Evolutionary conservation across 2,797 vertebrate genomes (phyloP).

Genomic region (Leucoraja ocellata): DNA sequence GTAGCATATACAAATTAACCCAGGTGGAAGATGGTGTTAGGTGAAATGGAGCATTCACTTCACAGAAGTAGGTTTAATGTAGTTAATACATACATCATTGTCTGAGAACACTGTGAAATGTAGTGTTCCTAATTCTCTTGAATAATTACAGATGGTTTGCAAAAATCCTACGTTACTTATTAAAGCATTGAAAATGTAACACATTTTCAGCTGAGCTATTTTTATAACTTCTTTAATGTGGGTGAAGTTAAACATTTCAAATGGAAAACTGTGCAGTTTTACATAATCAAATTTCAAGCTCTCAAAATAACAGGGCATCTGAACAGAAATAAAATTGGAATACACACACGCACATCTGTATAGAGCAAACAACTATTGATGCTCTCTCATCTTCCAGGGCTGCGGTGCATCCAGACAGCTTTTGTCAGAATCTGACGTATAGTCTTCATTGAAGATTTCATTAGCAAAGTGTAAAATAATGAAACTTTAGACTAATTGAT

Average conservation of each 20-base stretch:
- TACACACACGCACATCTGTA: not conserved
- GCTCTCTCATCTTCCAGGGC: not conserved
- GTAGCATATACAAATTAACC: not conserved
- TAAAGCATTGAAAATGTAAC: not conserved
- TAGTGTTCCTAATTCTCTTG: not conserved
- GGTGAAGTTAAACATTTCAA: not conserved
- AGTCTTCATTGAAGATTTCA: not conserved
- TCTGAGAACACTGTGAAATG: slow-evolving; percentile 5
- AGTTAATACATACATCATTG: not conserved
- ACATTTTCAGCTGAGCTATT: not conserved
- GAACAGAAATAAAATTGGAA: not conserved
- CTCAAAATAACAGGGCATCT: not conserved
- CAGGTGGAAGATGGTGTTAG: not conserved
- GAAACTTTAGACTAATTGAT: slow-evolving; percentile 13
- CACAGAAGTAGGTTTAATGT: not conserved
- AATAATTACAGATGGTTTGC: not conserved
- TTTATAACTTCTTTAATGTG: not conserved
- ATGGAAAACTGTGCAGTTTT: not conserved
- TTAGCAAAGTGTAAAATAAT: not conserved
- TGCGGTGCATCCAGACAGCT: not conserved
- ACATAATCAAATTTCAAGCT: not conserved
- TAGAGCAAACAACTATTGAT: not conserved
- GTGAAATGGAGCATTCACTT: not conserved
- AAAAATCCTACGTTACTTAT: not conserved
- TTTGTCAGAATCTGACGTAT: not conserved